Evolutionary conservation across 2,888 invertebrate species (phyloP).

Genomic region (Trichopria drosophilae): DNA sequence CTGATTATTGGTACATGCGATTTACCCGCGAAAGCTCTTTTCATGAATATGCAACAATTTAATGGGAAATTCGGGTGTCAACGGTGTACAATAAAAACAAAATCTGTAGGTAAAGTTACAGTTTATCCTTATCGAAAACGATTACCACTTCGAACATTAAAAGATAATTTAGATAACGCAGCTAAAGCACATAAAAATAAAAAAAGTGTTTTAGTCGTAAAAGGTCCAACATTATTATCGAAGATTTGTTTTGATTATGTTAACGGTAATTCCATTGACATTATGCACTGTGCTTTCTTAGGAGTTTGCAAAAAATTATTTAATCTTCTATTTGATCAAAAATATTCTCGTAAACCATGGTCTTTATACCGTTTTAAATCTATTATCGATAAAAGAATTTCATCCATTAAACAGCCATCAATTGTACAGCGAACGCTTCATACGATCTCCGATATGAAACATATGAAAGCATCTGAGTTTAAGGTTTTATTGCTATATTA

Average conservation of each 20-base stretch:
- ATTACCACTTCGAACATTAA: conserved; percentile 4
- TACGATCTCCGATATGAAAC: too few species aligned
- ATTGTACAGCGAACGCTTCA: too few species aligned
- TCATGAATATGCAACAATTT: conserved; percentile 8
- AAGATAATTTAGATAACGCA: neutral
- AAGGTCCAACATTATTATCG: conserved; percentile 2
- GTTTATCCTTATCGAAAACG: conserved; percentile 7
- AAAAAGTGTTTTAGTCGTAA: neutral
- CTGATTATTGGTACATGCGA: conserved; percentile 9
- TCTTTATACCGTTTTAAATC: too few species aligned
- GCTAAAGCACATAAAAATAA: conserved; percentile 1
- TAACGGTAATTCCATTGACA: conserved; percentile 1
- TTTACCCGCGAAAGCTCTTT: conserved; percentile 11
- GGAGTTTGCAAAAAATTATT: conserved; percentile 8
- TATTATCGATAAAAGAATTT: too few species aligned
- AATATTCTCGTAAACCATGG: too few species aligned
- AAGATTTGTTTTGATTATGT: neutral
- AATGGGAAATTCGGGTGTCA: conserved; percentile 6
- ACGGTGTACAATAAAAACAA: conserved; percentile 5
- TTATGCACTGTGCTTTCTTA: conserved; percentile 13
- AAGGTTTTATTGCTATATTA: too few species aligned
- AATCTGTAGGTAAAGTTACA: neutral
- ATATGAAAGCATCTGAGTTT: too few species aligned
- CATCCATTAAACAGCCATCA: too few species aligned
- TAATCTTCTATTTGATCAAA: neutral